Base-by-base conservation (phyloP, 2,888 invertebrate species). In the Clistopyga incitator region DNA sequence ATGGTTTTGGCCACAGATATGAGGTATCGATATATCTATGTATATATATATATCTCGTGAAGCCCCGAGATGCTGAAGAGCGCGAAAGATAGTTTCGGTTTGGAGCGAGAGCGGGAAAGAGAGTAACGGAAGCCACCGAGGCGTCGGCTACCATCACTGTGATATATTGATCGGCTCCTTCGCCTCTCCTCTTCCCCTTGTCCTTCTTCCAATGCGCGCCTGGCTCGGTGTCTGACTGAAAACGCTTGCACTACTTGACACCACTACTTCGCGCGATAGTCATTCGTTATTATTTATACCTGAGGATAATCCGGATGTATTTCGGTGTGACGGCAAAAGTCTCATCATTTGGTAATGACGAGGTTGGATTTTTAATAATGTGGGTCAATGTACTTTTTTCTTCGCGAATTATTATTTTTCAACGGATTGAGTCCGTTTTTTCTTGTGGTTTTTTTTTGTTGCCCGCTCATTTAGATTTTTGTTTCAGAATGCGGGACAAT, bases 81-180 rank as follows among this genome's bases (percentile, higher is more conserved):
- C 23, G 42, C 10, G 29, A 47, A 54, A 29, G 29, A 79, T 52
- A 70, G 64, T 68, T 64, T 70, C 67, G 68, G 38, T 54, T 54
- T 11, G 18, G 38, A 61, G 61, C 0, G 61, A 61, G 34, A 70
- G 56, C 72, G 50, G 29, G 52, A 38, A 70, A 65, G 47, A 65
- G 45, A 52, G 47, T 68, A 54, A 76, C 61, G 76, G 71, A 77
- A 72, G 72, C 80, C 52, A 74, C 64, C 80, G 64, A 77, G 80
- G 80, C 77, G 74, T 81, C 84, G 77, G 64, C 84, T 84, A 77
- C 80, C 83, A 84, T 84, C 83, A 80, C 77, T 64, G 72, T 76
- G 80, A 84, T 80, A 81, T 84, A 84, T 84, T 74, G 84, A 84
- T 84, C 81, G 74, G 74, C 64, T 65, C 70, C 25, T 45, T 64